Base-by-base conservation (phyloP, 1,140 invertebrate genomes). In the Zaprionus taronus region DNA sequence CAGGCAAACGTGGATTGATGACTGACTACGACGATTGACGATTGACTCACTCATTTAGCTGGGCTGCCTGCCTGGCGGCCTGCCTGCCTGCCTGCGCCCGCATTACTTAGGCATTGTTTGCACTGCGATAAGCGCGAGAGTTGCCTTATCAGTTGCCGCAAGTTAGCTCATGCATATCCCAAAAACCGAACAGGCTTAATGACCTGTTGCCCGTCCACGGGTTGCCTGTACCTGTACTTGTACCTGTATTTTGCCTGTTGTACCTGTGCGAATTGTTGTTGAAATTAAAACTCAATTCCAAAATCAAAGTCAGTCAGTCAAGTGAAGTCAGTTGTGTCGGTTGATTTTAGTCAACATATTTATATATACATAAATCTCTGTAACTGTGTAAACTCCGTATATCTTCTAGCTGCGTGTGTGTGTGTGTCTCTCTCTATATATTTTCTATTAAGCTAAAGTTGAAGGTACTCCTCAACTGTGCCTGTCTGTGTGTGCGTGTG, bases 1-100 rank as follows among this genome's bases (percentile, higher is more conserved):
- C 73, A 76, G 28, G 68, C 68, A 53, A 31, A 28, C 55, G 11
- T 26, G 36, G 34, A 55, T 66, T 57, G 64, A 65, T 9, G 20
- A 44, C 28, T 47, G 65, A 44, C 49, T 34, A 22, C 11, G 6
- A 34, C 47, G 9, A 51, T 24, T 51, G 20, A 24, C 11, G 41
- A 47, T 72, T 73, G 71, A 73, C n/a, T 75, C 72, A 75, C 62
- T 55, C 47, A 11, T 34, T 34, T 34, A 9, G 31, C 31, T 34
- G 31, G 31, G 31, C 31, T 34, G 31, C 31, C 31, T 34, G 31
- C 0, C 31, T 34, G 28, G 1, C 28, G 1, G 31, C 7, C 28
- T 31, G 31, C 31, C 31, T 31, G 31, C 31, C 31, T 34, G 31
- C 31, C 31, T 34, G 9, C 9, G 60, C 72, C 72, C 72, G 72